Evolutionary conservation across 2,888 invertebrate species (phyloP), one percentile per base, ranked within the genome.

Genomic region (Phyllotreta striolata): DNA sequence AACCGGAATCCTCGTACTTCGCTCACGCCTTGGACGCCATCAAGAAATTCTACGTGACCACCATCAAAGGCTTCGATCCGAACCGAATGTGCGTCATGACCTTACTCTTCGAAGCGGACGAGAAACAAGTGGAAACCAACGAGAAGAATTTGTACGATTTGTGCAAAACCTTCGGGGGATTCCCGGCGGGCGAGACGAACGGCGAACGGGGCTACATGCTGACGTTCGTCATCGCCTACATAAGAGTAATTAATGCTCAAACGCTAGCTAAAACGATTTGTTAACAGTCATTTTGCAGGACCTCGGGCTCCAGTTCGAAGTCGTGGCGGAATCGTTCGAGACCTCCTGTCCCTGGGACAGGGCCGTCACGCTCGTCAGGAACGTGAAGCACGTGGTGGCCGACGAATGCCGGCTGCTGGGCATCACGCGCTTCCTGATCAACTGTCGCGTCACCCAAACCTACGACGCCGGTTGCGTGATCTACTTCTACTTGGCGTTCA

Each of bases 291-390:
- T 67, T 63, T 82, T 81, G 6, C 81, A 95, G 95, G 98, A 99
- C 80, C 83, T 98, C 55, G 98, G 91, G 0, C 85, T 98, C 69
- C 91, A 95, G 60, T 93, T 91, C 80, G 87, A 89, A 70, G 87
- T 97, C 12, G 90, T 98, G 1, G 92, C 96, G 0, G 98, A 99
- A 81, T 98, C 98, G 0, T 99, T 99, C 84, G 98, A 99, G 83
- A 99, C 99, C 0, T 98, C 98, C 0, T 97, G 97, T 1, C 93
- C 98, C 1, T 99, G 98, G 98, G 95, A 96, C 82, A 88, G 93
- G 58, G 89, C 95, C 8, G 82, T 90, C 35, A 83, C 88, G 10
- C 84, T 99, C 40, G 97, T 97, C 78, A 85, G 87, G 58, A 96
- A 96, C 84, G 97, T 98, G 4, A 98, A 98, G 80, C 87, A 88